Evolutionary conservation across 2,797 vertebrate species (phyloP), one percentile per base, ranked within the genome.

Genomic region (Spinus olivaceus): DNA sequence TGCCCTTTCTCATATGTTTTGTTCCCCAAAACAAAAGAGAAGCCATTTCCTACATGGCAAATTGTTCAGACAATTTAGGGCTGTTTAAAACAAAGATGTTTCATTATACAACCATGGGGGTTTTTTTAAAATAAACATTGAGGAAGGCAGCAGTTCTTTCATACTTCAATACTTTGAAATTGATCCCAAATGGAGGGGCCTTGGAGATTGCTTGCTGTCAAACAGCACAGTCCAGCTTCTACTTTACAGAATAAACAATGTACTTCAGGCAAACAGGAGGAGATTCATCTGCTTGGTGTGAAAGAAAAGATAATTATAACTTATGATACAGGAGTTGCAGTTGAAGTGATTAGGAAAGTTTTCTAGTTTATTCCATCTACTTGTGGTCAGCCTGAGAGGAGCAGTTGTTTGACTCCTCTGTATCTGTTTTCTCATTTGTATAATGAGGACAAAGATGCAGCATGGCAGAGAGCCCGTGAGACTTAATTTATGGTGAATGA

Each of bases 1-100:
- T 94, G 32, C 88, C 54, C 65, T 95, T 81, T 94, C 63, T 94
- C 77, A 23, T 72, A 11, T 81, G 57, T 94, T 91, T 87, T 90
- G 49, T 74, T 94, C 33, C 27, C 37, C 10, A 67, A 81, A 94
- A 76, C 63, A 63, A 69, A 94, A 86, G 84, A 77, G 44, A 72
- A 80, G 18, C 22, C 4, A 28, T 79, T 76, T 78, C 60, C 60
- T 83, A 39, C 15, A 11, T 50, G 82, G 63, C 59, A 94, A 56
- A 69, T 72, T 73, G 28, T 72, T 92, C 85, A 89, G 64, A 47
- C 51, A n/a, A n/a, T n/a, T n/a, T 49, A 60, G 44, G 27, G 33
- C 7, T 11, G 79, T 86, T 59, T 90, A 83, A 91, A 82, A 83
- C 54, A 79, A 72, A 73, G 9, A 15, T 7, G 18, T 72, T 78